These are phyloP conservation scores for Epinephelus malabaricus DNA, from an alignment of 2,797 vertebrate genomes.

Conservation along the genomic window DNA sequence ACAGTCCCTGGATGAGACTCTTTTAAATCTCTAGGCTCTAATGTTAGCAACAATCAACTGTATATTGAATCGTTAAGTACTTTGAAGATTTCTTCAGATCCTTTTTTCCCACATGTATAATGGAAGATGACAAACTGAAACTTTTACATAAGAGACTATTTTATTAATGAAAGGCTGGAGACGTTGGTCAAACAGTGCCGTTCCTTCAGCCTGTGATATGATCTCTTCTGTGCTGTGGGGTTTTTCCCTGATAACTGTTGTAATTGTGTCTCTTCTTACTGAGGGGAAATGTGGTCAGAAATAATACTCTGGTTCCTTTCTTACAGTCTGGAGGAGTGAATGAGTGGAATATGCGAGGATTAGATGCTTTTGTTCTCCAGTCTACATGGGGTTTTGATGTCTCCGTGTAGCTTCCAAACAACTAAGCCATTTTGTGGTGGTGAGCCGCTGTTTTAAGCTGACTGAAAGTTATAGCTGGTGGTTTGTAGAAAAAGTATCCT, in stretches of 20 bases:
- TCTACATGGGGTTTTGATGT: constrained; percentile 6
- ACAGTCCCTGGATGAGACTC: neutral
- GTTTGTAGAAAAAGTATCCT: neutral
- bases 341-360: constrained; percentile 16
- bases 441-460: neutral
- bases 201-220: constrained; percentile 8
- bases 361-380: constrained; percentile 16
- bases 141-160: neutral
- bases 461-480: neutral
- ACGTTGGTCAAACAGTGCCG: neutral
- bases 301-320: neutral
- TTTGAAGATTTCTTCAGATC: too few relatives aligned
- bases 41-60: neutral
- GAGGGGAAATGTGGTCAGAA: constrained; percentile 35
- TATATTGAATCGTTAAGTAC: neutral
- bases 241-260: constrained; percentile 16
- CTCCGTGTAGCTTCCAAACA: constrained; percentile 5
- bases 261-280: constrained; percentile 2
- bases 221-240: constrained; percentile 10
- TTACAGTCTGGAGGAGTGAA: constrained; percentile 25
- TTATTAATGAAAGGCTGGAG: neutral
- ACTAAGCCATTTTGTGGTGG: constrained; percentile 1
- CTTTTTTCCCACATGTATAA: neutral
- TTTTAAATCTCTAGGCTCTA: neutral
- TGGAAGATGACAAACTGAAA: constrained; percentile 10